Evolutionary conservation across 2,888 invertebrate species (phyloP), one percentile per base, ranked within the genome.

Genomic region (Drosophila subsilvestris): DNA sequence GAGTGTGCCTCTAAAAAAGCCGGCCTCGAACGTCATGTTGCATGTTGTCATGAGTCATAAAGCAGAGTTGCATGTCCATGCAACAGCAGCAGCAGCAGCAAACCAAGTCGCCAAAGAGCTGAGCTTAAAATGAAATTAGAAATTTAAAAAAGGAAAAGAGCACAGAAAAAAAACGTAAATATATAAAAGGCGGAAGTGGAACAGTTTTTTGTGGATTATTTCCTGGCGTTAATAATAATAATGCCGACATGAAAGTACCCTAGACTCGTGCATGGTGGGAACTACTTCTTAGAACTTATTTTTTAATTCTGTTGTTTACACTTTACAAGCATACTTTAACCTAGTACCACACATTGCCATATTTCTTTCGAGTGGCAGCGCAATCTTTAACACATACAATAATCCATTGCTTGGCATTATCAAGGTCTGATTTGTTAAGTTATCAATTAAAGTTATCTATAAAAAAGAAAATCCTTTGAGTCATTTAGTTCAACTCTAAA

Each of bases 11-110:
- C 68, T 42, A 67, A 68, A 78, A 69, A 69, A 74, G 51, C 49
- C 50, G 45, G 32, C 43, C 44, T 12, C 37, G 71, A 88, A 89
- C 86, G 77, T 78, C 83, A 82, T 78, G 86, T 86, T 86, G 86
- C 86, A 89, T 86, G 86, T 86, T 89, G 89, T 89, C 89, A 86
- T 86, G 86, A 89, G 86, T 86, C 89, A 86, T 86, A 86, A 86
- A 86, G 80, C 88, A 88, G 74, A 73, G 88, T 89, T 86, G 85
- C 85, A 85, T 85, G 89, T 85, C 76, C 73, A 68, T 44, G 74
- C 65, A 67, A 56, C 75, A 69, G 42, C 68, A 63, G 45, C 60
- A 29, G n/a, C 32, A 37, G 12, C 54, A 51, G 22, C 57, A 56
- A 78, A 80, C 57, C 45, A 44, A 69, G 70, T 68, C 75, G 67